Base-by-base conservation (phyloP, 2,113 vertebrate genomes). In the Dascyllus trimaculatus region DNA sequence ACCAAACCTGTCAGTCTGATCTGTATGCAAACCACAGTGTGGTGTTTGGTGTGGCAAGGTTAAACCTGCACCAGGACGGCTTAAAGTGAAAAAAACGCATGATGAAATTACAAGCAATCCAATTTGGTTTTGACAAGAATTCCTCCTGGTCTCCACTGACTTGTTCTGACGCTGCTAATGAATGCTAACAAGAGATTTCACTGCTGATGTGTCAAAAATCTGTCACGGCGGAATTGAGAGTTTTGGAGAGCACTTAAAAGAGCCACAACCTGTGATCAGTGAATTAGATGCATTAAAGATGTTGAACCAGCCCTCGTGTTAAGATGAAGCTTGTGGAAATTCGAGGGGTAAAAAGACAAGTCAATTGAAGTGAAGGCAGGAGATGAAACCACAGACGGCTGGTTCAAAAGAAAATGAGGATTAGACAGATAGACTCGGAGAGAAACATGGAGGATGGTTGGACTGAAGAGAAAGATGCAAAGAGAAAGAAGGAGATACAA, bases 81-180 rank as follows among this genome's bases (percentile, higher is more conserved):
- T 64, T 45, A 59, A 51, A 76, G 32, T 25, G 32, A 21, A 10
- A 32, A 51, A 77, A 18, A 26, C 0, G 17, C 40, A 89, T 87
- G 89, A 89, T 83, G 85, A 88, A 91, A 89, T 72, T 64, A 78
- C 53, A 69, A 35, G 85, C 69, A 90, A 87, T 70, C 38, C 70
- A 78, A 70, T 84, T 74, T 65, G 53, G 51, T 72, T 24, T 43
- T 60, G 70, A 84, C 64, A 43, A 72, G 69, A 80, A 72, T 58
- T 62, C 52, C 60, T 46, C 75, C 65, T n/a, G 43, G 61, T 85
- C 78, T 63, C 75, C 2, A 10, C 35, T 43, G 84, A 77, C 71
- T 68, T 52, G 19, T 58, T 61, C 29, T 7, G 8, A 62, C 54
- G 18, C 32, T 11, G 52, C 48, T 74, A 85, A 81, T 68, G 82